Base-by-base conservation (phyloP, 2,797 vertebrate genomes). In the Eleutherodactylus coqui region DNA sequence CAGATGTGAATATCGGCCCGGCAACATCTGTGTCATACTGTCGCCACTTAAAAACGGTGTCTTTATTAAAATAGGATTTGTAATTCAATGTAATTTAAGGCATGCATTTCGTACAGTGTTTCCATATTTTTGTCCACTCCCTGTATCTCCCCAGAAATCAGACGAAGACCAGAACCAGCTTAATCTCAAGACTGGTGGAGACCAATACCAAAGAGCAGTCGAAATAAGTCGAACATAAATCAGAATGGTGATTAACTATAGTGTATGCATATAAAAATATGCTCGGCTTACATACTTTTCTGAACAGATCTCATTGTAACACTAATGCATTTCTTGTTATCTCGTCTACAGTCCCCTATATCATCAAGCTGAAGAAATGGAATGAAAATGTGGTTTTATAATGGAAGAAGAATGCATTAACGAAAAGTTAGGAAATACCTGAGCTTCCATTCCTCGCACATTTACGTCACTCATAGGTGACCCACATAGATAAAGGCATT, bases 401-500 rank as follows among this genome's bases (percentile, higher is more conserved):
- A 21, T 51, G 1, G 19, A 51, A 9, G 27, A 49, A 76, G 24
- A 16, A 41, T 72, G 7, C 69, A n/a, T 36, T 21, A 34, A 32
- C 3, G 29, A 36, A 24, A 76, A 53, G n/a, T 34, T 53, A 11
- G 38, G 17, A 67, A 67, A 29, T 47, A 43, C 14, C n/a, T 3
- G 58, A 32, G 27, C 34, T 64, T 80, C 43, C 45, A 41, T 10
- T 17, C 49, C 1, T 14, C 29, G 36, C n/a, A 17, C 80, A 72
- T 14, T 19, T 17, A 72, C 34, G 45, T 82, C 47, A 38, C n/a
- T 51, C n/a, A 41, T 72, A n/a, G 53, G 81, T 58, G 69, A 60
- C 81, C 69, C 81, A 60, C 70, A 73, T 83, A 58, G 69, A n/a
- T 58, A 72, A 21, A 83, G 36, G 80, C 80, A 73, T 82, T 73